These are phyloP conservation scores for Megaptera novaeangliae DNA, from an alignment of 2,113 vertebrate genomes.

Conservation along the genomic window DNA sequence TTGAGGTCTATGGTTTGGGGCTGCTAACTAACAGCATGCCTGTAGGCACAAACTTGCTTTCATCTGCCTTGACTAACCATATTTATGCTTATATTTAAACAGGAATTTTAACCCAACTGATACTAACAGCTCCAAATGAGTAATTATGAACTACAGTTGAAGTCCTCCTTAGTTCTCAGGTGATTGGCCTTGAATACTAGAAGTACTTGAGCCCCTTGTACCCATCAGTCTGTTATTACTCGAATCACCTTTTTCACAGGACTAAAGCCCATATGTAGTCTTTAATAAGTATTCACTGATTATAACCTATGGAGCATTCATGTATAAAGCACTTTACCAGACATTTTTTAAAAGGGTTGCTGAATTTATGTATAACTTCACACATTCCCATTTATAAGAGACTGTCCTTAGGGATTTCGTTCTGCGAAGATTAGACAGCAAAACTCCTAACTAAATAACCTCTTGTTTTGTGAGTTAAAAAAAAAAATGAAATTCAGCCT, in stretches of 20 bases:
- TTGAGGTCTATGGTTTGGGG: not conserved
- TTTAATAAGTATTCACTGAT: not conserved
- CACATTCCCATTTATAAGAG: not conserved
- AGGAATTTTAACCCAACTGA: not conserved
- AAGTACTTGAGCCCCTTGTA: not conserved
- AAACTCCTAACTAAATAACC: not conserved
- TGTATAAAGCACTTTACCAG: not conserved
- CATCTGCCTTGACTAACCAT: not conserved
- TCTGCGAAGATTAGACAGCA: not conserved
- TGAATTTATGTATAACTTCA: not conserved
- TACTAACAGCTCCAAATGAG: constrained; percentile 2
- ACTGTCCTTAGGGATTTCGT: not conserved
- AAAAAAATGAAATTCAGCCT: not conserved
- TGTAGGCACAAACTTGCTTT: not conserved
- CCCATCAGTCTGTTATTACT: not conserved
- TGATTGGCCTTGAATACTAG: not conserved
- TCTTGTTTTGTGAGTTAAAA: not conserved
- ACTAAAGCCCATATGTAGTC: not conserved
- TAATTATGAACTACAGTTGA: constrained; percentile 3
- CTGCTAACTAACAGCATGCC: not conserved
- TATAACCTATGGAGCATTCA: not conserved
- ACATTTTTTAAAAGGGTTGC: not conserved
- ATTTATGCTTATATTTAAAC: not conserved
- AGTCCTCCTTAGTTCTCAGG: constrained; percentile 8
- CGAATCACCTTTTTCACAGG: not conserved